phyloP scores from a whole-genome alignment of 1,140 invertebrate species.

The Agrilus planipennis region DNA sequence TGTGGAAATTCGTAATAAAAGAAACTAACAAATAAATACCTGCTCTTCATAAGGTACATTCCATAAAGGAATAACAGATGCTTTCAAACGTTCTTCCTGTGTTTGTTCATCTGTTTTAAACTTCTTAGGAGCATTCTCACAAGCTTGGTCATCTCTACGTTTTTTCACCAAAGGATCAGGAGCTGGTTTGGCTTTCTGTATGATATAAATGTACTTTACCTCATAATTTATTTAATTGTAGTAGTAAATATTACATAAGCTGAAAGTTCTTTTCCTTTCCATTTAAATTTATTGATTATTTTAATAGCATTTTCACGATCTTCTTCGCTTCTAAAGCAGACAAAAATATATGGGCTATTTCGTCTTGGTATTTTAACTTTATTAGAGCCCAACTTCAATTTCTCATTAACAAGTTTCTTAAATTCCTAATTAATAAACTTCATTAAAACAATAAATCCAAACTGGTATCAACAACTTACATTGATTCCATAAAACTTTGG shows the following conservation, averaged over 20 bases:
- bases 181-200: constrained; percentile 54
- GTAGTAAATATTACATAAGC: constrained; percentile 26
- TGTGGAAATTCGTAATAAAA: neutral
- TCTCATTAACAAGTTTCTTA: constrained; percentile 60
- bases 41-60: constrained; percentile 65
- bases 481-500: constrained; percentile 76
- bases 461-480: constrained; percentile 38
- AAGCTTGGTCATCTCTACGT: constrained; percentile 39
- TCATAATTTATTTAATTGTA: constrained; percentile 5
- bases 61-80: constrained; percentile 61
- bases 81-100: constrained; percentile 51
- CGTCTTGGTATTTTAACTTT: constrained; percentile 64
- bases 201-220: constrained; percentile 8
- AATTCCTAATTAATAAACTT: constrained; percentile 50
- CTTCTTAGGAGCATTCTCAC: constrained; percentile 34
- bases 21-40: constrained; percentile 36
- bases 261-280: constrained; percentile 55
- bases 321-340: constrained; percentile 67
- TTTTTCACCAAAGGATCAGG: constrained; percentile 69
- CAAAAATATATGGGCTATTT: constrained; percentile 54
- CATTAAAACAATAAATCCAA: neutral
- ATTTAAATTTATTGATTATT: constrained; percentile 58
- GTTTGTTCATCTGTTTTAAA: constrained; percentile 38
- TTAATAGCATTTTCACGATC: constrained; percentile 56
- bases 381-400: constrained; percentile 54